These are phyloP conservation scores for Timema cristinae DNA, from an alignment of 2,888 invertebrate species.

Conservation along the genomic window DNA sequence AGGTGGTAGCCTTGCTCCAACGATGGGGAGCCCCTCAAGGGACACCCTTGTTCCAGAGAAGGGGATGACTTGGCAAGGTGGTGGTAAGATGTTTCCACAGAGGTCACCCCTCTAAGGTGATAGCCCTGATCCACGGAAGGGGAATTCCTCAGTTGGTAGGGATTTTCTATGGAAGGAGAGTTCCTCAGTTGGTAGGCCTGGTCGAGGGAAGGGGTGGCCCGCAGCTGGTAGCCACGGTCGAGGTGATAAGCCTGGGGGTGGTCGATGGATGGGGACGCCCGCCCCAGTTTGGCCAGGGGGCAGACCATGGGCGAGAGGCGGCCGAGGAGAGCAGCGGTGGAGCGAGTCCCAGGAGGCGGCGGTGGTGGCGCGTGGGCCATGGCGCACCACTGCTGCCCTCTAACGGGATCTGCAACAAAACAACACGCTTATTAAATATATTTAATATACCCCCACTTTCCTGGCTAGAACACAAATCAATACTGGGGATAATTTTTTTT, in stretches of 20 bases:
- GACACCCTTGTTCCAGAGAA: constrained; percentile 12
- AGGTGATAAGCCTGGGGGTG: constrained; percentile 30
- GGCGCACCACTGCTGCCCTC: too few species aligned
- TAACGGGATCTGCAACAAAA: too few species aligned
- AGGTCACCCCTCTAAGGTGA: too few species aligned
- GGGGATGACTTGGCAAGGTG: constrained; percentile 1
- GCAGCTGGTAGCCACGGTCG: constrained; percentile 35
- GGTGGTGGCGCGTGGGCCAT: constrained; percentile 12
- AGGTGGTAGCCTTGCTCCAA: constrained; percentile 18
- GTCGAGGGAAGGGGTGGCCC: background rate
- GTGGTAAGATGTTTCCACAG: background rate
- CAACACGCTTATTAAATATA: too few species aligned
- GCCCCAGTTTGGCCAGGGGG: constrained; percentile 57
- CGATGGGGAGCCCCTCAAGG: background rate
- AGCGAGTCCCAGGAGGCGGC: constrained; percentile 24
- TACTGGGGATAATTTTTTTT: too few species aligned
- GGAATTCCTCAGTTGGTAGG: background rate
- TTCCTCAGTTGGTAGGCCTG: background rate
- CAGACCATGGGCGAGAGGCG: constrained; percentile 52
- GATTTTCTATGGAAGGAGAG: background rate
- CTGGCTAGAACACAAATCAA: too few species aligned
- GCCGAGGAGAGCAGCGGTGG: constrained; percentile 35
- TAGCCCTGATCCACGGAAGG: background rate
- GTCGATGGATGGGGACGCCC: constrained; percentile 46
- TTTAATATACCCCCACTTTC: too few species aligned